Evolutionary conservation across 2,797 vertebrate species (phyloP).

Genomic region (Naso thynnoides): DNA sequence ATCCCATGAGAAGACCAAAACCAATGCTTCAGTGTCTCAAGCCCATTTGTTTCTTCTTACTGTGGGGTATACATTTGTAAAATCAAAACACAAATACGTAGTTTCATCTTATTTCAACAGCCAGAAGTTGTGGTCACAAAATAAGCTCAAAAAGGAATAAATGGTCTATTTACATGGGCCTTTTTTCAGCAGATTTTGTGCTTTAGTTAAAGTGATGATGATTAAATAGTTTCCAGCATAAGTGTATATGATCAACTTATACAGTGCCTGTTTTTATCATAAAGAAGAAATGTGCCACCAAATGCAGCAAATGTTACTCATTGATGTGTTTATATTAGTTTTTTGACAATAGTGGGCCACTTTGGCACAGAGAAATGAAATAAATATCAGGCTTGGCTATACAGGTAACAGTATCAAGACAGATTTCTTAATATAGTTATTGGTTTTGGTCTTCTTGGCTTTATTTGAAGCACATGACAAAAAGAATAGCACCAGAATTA

Average conservation of each 20-base stretch:
- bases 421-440: not conserved
- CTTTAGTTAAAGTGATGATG: not conserved
- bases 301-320: not conserved
- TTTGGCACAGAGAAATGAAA: not conserved
- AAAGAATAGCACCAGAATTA: not conserved
- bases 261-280: not conserved
- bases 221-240: not conserved
- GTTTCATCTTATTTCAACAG: not conserved
- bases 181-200: not conserved
- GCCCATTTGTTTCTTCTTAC: not conserved
- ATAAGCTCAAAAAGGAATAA: not conserved
- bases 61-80: not conserved
- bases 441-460: constrained; percentile 5
- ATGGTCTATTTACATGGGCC: not conserved
- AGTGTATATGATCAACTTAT: too few species aligned
- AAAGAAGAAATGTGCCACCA: not conserved
- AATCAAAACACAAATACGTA: not conserved
- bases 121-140: not conserved
- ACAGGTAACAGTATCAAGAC: not conserved
- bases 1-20: not conserved
- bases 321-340: not conserved
- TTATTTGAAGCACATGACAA: not conserved
- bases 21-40: not conserved
- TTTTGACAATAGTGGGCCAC: not conserved
- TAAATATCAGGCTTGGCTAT: not conserved